Conservation (phyloP, 2,888 invertebrate genomes). For the Spodoptera littoralis region DNA sequence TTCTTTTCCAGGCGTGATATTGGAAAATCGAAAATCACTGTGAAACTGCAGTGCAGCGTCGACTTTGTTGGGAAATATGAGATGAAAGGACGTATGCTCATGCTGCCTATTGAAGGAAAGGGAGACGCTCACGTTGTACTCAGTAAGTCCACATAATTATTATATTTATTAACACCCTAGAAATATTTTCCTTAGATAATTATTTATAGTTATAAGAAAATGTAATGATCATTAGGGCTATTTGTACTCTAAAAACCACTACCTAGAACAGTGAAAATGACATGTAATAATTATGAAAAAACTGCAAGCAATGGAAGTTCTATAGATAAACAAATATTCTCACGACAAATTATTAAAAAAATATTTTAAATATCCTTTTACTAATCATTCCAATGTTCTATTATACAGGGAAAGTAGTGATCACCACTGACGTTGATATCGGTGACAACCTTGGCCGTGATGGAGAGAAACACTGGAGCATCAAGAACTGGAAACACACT, state of each 20-base stretch:
- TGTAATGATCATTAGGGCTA: too few relatives aligned
- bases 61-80: conserved; percentile 66
- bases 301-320: too few relatives aligned
- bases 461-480: conserved; percentile 67
- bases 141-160: conserved; percentile 59
- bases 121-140: conserved; percentile 63
- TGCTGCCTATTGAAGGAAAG: conserved; percentile 67
- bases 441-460: conserved; percentile 59
- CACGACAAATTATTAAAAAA: too few relatives aligned
- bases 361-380: too few relatives aligned
- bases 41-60: conserved; percentile 62
- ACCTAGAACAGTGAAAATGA: too few relatives aligned
- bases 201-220: too few relatives aligned
- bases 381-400: too few relatives aligned
- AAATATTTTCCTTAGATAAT: too few relatives aligned
- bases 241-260: too few relatives aligned
- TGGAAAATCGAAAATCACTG: conserved; percentile 50
- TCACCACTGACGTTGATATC: conserved; percentile 58
- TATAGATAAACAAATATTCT: too few relatives aligned
- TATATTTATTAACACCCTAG: background rate
- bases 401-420: conserved; percentile 61
- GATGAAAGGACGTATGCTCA: conserved; percentile 64
- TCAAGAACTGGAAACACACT: conserved; percentile 63
- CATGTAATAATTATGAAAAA: too few relatives aligned
- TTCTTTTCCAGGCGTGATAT: conserved; percentile 57